Evolutionary conservation across 1,140 invertebrate genomes (phyloP).

Genomic region (Branchinecta lynchi): DNA sequence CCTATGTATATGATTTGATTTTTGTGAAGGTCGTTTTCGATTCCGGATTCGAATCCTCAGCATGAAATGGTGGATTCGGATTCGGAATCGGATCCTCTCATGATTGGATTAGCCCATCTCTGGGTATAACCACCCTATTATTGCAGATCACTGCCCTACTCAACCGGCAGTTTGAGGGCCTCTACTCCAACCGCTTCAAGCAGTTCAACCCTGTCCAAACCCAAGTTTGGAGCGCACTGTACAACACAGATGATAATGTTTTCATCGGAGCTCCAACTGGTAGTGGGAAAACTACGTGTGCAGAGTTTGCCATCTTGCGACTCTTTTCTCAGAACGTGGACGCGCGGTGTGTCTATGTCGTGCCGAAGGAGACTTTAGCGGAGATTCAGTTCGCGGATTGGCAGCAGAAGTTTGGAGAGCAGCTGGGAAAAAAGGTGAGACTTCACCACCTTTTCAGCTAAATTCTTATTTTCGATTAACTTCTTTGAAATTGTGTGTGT

Average conservation of each 20-base stretch:
- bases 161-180: conserved; percentile 65
- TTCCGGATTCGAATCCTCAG: too few species aligned
- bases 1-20: too few species aligned
- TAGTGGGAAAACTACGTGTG: conserved; percentile 81
- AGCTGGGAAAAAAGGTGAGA: conserved; percentile 60
- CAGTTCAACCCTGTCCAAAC: conserved; percentile 99
- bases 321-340: conserved; percentile 53
- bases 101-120: too few species aligned
- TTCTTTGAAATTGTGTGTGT: too few species aligned
- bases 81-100: too few species aligned
- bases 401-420: conserved; percentile 67
- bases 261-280: conserved; percentile 96
- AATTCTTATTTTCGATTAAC: too few species aligned
- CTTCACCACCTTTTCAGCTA: too few species aligned
- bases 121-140: neutral
- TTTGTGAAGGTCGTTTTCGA: too few species aligned
- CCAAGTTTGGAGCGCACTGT: conserved; percentile 97
- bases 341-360: conserved; percentile 71
- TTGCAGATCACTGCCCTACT: conserved; percentile 49
- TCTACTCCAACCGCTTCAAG: conserved; percentile 72
- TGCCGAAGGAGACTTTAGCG: conserved; percentile 78
- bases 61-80: too few species aligned
- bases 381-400: conserved; percentile 82
- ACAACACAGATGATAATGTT: conserved; percentile 97
- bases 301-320: conserved; percentile 88